These are phyloP conservation scores for Tinea pellionella DNA, from an alignment of 2,888 invertebrate species.

Conservation along the genomic window DNA sequence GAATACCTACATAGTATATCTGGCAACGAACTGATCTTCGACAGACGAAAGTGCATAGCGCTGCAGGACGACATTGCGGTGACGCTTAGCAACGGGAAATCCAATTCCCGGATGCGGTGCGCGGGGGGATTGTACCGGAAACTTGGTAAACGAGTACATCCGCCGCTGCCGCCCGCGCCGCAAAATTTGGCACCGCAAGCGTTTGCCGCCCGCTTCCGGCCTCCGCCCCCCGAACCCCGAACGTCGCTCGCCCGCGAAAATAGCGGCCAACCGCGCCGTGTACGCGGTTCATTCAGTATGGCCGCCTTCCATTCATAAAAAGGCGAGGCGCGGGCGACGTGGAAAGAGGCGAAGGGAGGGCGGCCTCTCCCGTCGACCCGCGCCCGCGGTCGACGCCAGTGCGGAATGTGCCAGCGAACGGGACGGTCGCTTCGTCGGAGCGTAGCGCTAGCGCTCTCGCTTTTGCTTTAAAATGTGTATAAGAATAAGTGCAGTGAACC, in stretches of 20 bases:
- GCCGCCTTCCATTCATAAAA: slow-evolving; percentile 80
- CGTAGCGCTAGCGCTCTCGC: slow-evolving; percentile 69
- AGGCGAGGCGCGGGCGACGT: slow-evolving; percentile 65
- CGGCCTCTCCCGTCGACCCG: slow-evolving; percentile 62
- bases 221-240: slow-evolving; percentile 57
- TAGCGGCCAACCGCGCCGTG: slow-evolving; percentile 69
- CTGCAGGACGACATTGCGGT: slow-evolving; percentile 49
- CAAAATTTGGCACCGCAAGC: slow-evolving; percentile 68
- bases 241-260: slow-evolving; percentile 61
- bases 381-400: slow-evolving; percentile 63
- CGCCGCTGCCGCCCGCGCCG: slow-evolving; percentile 67
- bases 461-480: slow-evolving; percentile 71
- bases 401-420: slow-evolving; percentile 68
- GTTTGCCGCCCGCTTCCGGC: slow-evolving; percentile 65
- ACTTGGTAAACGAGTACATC: slow-evolving; percentile 68
- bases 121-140: slow-evolving; percentile 68
- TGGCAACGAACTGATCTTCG: not conserved
- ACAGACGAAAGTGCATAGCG: not conserved
- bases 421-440: slow-evolving; percentile 72
- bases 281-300: slow-evolving; percentile 78
- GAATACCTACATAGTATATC: not conserved
- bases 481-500: slow-evolving; percentile 70
- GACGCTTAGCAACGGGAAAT: slow-evolving; percentile 63
- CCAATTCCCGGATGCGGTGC: slow-evolving; percentile 68
- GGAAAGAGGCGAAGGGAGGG: slow-evolving; percentile 60